Percentiles rank a stretch among this genome's conserved stretches.
These are phyloP conservation scores for Oceanodroma tethys DNA, from an alignment of 2,113 vertebrate genomes.

Conservation along the genomic window DNA sequence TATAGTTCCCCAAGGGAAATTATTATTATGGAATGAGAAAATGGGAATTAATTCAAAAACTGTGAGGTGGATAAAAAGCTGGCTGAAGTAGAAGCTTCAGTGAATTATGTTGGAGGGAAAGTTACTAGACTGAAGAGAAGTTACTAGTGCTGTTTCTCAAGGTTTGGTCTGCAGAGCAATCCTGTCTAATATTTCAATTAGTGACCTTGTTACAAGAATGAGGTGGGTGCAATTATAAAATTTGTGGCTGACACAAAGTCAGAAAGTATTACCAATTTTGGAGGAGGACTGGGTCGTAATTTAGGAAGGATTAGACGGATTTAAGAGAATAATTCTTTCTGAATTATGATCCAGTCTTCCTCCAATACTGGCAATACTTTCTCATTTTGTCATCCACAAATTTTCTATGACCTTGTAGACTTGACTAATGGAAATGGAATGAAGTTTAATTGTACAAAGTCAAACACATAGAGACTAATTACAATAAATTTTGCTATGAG, in stretches of 20 bases:
- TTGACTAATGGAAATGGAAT: constrained; percentile 13
- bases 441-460: constrained; percentile 30
- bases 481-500: not conserved
- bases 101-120: not conserved
- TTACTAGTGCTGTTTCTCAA: not conserved
- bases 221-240: not conserved
- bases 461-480: not conserved
- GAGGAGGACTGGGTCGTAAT: not conserved
- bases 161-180: not conserved
- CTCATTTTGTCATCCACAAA: constrained; percentile 19
- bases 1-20: not conserved
- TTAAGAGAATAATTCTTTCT: constrained; percentile 16
- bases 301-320: not conserved
- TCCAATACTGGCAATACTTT: not conserved
- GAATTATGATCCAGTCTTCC: not conserved
- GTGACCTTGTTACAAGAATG: not conserved
- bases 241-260: not conserved
- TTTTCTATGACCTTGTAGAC: constrained; percentile 14
- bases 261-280: not conserved
- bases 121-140: not conserved
- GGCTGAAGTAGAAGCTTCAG: not conserved
- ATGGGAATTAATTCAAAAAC: not conserved
- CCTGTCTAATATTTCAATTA: not conserved
- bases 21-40: not conserved
- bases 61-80: not conserved